Conservation (phyloP, 2,113 vertebrate species). For the Picathartes gymnocephalus region DNA sequence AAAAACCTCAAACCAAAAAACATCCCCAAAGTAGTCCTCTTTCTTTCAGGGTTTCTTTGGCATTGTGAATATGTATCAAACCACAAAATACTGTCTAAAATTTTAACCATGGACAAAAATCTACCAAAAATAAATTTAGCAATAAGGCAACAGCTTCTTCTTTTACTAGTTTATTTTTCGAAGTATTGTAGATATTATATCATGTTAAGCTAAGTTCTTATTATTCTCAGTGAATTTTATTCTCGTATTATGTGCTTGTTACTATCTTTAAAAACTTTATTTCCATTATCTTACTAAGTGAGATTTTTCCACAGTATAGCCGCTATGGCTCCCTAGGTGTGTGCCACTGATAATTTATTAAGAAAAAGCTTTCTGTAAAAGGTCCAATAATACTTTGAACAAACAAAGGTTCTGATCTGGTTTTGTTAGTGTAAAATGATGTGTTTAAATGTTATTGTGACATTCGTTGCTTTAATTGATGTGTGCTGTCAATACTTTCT, state of each 20-base stretch:
- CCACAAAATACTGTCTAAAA: slow-evolving; percentile 64
- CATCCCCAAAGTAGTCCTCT: neutral
- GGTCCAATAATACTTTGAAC: neutral
- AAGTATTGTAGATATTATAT: neutral
- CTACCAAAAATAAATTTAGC: slow-evolving; percentile 10
- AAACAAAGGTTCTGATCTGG: neutral
- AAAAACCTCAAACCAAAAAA: neutral
- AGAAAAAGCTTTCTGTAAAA: neutral
- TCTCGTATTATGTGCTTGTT: slow-evolving; percentile 47
- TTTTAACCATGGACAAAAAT: neutral
- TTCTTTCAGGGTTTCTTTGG: slow-evolving; percentile 46
- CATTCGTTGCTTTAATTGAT: slow-evolving; percentile 9
- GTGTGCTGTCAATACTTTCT: slow-evolving; percentile 24
- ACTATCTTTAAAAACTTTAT: neutral
- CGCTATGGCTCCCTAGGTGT: neutral
- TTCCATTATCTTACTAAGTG: neutral
- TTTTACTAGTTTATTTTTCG: slow-evolving; percentile 40
- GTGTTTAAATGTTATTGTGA: slow-evolving; percentile 33
- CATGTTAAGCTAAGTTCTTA: slow-evolving; percentile 13
- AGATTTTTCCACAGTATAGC: slow-evolving; percentile 5
- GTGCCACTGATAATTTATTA: neutral
- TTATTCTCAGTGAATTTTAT: neutral
- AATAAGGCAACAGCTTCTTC: slow-evolving; percentile 52
- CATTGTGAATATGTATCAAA: slow-evolving; percentile 12
- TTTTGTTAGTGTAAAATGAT: neutral